Percentiles rank a stretch among this genome's conserved stretches.
Evolutionary conservation across 2,113 vertebrate species (phyloP).

Genomic region (Microcebus murinus): DNA sequence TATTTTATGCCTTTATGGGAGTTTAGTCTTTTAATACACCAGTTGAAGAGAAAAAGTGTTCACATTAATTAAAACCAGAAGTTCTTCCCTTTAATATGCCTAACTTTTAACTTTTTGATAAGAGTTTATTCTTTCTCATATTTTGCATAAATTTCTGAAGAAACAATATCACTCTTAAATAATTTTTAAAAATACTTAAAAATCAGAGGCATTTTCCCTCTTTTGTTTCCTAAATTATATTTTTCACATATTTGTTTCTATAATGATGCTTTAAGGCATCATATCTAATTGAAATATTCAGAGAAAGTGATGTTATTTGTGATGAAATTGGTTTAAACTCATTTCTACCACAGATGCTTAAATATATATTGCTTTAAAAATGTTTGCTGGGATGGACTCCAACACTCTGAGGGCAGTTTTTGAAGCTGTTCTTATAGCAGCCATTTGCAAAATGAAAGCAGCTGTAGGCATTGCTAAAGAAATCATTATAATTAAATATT

Average conservation of each 20-base stretch:
- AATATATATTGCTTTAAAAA: background rate
- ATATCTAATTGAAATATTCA: background rate
- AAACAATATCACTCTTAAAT: background rate
- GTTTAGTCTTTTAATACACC: slow-evolving; percentile 14
- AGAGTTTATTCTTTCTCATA: background rate
- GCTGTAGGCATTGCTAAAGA: background rate
- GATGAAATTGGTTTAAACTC: background rate
- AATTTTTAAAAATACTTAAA: background rate
- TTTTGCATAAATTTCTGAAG: background rate
- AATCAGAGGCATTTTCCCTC: background rate
- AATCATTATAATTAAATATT: background rate
- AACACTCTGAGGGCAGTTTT: background rate
- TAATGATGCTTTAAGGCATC: background rate
- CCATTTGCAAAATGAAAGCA: background rate
- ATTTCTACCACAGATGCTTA: background rate
- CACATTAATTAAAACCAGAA: background rate
- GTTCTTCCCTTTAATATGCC: background rate
- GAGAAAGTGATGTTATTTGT: background rate
- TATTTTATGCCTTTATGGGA: background rate
- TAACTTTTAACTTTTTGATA: background rate
- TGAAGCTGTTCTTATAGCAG: background rate
- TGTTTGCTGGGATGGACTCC: background rate
- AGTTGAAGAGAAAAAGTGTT: background rate
- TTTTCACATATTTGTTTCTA: background rate
- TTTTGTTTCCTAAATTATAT: background rate